Percentiles rank a stretch among this genome's conserved stretches.
These are phyloP conservation scores for Corythoichthys intestinalis DNA, from an alignment of 2,113 vertebrate genomes.

Conservation along the genomic window DNA sequence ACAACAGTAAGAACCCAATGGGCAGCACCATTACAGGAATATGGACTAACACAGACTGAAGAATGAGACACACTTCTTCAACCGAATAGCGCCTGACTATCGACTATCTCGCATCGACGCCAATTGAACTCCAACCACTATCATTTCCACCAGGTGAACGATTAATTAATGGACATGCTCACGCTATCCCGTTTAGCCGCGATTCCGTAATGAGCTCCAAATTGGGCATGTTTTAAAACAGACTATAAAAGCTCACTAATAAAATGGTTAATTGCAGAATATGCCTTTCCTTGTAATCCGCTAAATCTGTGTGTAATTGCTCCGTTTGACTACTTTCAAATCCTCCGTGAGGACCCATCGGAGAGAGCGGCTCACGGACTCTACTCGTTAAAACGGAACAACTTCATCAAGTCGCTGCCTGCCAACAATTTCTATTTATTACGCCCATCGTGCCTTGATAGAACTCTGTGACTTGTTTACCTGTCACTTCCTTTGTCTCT, in stretches of 20 bases:
- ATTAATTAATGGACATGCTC: slow-evolving; percentile 13
- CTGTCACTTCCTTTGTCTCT: background rate
- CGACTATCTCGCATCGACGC: background rate
- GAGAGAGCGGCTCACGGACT: background rate
- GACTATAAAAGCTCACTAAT: slow-evolving; percentile 15
- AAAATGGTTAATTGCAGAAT: slow-evolving; percentile 36
- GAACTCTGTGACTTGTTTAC: background rate
- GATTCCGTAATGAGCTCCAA: slow-evolving; percentile 32
- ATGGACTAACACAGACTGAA: too few species aligned
- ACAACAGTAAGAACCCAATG: too few species aligned
- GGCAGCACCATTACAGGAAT: too few species aligned
- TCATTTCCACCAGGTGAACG: slow-evolving; percentile 14
- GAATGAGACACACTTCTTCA: background rate
- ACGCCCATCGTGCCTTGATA: background rate
- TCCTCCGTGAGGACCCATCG: background rate
- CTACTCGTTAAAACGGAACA: slow-evolving; percentile 9
- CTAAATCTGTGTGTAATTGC: slow-evolving; percentile 24
- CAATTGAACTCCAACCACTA: background rate
- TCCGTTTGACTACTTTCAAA: background rate
- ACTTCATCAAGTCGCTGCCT: background rate
- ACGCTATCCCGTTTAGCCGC: slow-evolving; percentile 18
- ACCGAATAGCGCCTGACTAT: background rate
- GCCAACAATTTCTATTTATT: background rate
- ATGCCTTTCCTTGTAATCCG: slow-evolving; percentile 24
- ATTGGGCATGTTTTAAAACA: slow-evolving; percentile 40